Evolutionary conservation across 2,797 vertebrate species (phyloP).

Genomic region (Forpus xanthops): DNA sequence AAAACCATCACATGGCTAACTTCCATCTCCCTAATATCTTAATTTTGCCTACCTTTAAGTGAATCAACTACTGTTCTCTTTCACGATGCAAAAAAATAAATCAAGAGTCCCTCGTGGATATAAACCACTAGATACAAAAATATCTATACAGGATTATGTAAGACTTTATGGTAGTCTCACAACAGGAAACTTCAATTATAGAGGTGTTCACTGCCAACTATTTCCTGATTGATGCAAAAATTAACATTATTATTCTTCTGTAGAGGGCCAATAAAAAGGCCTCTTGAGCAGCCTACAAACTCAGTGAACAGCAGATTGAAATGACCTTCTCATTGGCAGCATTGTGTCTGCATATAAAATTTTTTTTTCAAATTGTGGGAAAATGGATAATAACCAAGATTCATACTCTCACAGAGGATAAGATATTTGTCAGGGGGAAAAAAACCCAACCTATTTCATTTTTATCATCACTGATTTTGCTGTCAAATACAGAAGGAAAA

Average conservation of each 20-base stretch:
- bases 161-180: neutral
- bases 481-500: neutral
- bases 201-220: neutral
- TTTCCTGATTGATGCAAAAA: constrained; percentile 28
- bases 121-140: neutral
- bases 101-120: neutral
- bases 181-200: constrained; percentile 26
- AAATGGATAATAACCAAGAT: neutral
- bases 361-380: neutral
- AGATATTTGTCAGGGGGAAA: neutral
- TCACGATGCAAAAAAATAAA: neutral
- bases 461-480: neutral
- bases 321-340: neutral
- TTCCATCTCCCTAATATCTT: neutral
- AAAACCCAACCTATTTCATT: neutral
- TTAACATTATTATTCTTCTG: constrained; percentile 2
- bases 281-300: neutral
- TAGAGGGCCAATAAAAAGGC: neutral
- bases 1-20: constrained; percentile 11
- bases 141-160: neutral
- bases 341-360: neutral
- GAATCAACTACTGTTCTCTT: neutral
- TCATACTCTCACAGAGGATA: neutral
- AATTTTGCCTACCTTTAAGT: neutral
- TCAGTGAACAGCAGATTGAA: neutral